Base-by-base conservation (phyloP, 2,113 vertebrate species). In the Plotosus lineatus region DNA sequence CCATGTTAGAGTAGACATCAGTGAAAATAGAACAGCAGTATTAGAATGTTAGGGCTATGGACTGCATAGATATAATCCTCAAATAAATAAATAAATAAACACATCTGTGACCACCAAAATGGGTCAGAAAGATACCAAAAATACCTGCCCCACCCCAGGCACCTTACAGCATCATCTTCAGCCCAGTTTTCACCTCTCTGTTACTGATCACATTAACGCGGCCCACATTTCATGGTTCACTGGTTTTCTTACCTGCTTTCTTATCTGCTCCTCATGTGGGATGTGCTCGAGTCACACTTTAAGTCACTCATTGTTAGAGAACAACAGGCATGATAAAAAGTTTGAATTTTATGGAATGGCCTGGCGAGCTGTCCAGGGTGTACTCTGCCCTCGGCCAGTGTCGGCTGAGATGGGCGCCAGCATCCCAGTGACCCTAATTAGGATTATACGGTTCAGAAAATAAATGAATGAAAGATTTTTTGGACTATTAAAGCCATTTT, bases 61-160 rank as follows among this genome's bases (percentile, higher is more conserved):
- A 31, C 17, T 33, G 28, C 33, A 7, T 6, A 33, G 31, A 7
- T 36, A 0, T 2, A 9, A 63, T 15, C 33, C 36, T n/a, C 7
- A 66, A 66, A 40, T 42, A n/a, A 44, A 69, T 26, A 46, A 68
- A 26, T 15, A 53, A 53, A 14, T 53, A n/a, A n/a, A n/a, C n/a
- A n/a, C n/a, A 8, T 15, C 63, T 66, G 63, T 23, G 19, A 38
- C 33, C 21, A 26, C 10, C 23, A 46, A 69, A 69, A 69, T 69
- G 40, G 66, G 38, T 69, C 66, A 69, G 40, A 26, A 68, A 6
- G 23, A 46, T 44, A 26, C 66, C 40, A 46, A 69, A 69, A 69
- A 69, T 69, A 46, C 28, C 36, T 42, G 10, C 63, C 36, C 23
- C 36, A 14, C 63, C 21, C 23, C 63, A 42, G 36, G 63, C 63